phyloP scores from a whole-genome alignment of 2,113 vertebrate species.

The Scolopax mira region DNA sequence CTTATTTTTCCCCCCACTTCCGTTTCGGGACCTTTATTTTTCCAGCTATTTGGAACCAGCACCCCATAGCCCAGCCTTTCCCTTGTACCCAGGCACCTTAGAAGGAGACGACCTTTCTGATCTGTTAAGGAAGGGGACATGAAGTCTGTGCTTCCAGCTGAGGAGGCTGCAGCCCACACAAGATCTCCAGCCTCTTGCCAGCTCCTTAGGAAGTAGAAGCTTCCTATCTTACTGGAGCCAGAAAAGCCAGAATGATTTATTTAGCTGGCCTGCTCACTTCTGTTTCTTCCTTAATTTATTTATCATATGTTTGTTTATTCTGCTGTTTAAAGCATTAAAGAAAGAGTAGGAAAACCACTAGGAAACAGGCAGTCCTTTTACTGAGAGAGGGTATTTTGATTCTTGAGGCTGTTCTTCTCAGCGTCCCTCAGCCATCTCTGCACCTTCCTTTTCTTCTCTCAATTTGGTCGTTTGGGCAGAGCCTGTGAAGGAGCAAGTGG shows the following conservation, averaged over 20 bases:
- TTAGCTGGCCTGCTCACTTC: slow-evolving; percentile 9
- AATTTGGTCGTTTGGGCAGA: neutral
- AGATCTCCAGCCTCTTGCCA: neutral
- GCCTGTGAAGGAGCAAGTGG: neutral
- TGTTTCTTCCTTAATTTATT: slow-evolving; percentile 46
- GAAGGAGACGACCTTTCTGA: neutral
- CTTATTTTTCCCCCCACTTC: neutral
- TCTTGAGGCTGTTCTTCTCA: neutral
- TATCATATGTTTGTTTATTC: neutral
- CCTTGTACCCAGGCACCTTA: neutral
- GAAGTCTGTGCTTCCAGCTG: neutral
- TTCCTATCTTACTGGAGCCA: slow-evolving; percentile 20
- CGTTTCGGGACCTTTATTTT: neutral
- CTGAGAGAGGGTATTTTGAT: neutral
- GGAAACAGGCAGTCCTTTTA: neutral
- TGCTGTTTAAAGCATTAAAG: slow-evolving; percentile 4
- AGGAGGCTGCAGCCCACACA: neutral
- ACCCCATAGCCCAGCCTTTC: neutral
- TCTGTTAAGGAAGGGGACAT: neutral
- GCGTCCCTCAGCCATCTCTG: neutral
- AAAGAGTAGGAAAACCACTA: neutral
- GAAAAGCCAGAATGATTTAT: slow-evolving; percentile 3
- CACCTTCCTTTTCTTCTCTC: neutral
- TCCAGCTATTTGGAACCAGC: neutral
- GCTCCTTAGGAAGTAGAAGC: neutral